phyloP scores from a whole-genome alignment of 1,140 invertebrate species.

The Eurosta solidaginis region DNA sequence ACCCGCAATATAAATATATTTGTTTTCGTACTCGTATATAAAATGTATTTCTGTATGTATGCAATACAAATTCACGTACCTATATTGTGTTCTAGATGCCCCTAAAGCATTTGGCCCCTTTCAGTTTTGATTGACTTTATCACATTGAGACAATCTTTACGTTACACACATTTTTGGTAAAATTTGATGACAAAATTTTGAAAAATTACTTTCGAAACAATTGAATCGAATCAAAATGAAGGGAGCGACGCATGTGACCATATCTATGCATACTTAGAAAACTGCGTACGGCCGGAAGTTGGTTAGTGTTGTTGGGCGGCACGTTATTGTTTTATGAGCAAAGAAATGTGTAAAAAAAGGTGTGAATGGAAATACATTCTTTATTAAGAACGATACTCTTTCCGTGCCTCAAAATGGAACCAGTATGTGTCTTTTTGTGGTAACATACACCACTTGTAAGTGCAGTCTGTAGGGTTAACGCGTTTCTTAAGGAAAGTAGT shows the following conservation, averaged over 20 bases:
- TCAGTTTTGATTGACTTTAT: slow-evolving; percentile 11
- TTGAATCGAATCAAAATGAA: not conserved
- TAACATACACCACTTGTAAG: too few species aligned
- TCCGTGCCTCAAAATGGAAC: not conserved
- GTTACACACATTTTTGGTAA: not conserved
- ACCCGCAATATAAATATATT: too few species aligned
- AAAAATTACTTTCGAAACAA: slow-evolving; percentile 7
- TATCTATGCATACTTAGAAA: not conserved
- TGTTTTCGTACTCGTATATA: too few species aligned
- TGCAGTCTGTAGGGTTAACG: not conserved
- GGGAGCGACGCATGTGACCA: not conserved
- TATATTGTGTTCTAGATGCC: not conserved
- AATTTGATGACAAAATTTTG: slow-evolving; percentile 17
- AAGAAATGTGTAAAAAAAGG: not conserved
- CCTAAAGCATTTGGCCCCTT: not conserved
- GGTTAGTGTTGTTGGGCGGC: not conserved
- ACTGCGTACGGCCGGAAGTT: not conserved
- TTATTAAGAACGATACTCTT: not conserved
- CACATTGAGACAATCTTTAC: not conserved
- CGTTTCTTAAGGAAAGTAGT: not conserved
- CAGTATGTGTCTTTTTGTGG: not conserved
- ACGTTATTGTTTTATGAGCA: not conserved
- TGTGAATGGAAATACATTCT: not conserved
- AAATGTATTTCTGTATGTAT: too few species aligned
- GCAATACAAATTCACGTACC: too few species aligned